Evolutionary conservation across 2,888 invertebrate species (phyloP), one percentile per base, ranked within the genome.

Genomic region (Pristionchus fissidentatus): DNA sequence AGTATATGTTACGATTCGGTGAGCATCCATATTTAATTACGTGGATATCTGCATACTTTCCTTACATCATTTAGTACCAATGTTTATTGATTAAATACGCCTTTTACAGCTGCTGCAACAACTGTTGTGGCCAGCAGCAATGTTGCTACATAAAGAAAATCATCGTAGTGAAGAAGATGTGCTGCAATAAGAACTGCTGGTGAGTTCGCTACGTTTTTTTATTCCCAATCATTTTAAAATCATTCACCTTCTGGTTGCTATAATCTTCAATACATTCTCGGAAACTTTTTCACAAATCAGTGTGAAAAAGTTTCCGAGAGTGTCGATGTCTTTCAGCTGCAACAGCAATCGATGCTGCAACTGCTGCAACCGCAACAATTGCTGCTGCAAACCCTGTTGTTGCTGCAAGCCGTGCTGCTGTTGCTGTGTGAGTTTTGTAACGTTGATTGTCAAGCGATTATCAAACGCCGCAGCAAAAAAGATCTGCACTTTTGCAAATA

Each of bases 81-180:
- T 19, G n/a, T n/a, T n/a, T n/a, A n/a, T n/a, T n/a, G n/a, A n/a
- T n/a, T n/a, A n/a, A n/a, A n/a, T n/a, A n/a, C n/a, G n/a, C n/a
- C 70, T 26, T 7, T 26, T 70, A 8, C 70, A 70, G 70, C 43
- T 70, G 70, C 70, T 41, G 43, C 41, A 70, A 70, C n/a, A 38
- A 41, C 3, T 70, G 70, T 13, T 70, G 70, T 13, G 41, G 41
- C n/a, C 41, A 41, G 41, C 41, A 41, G 15, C 70, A 70, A 26
- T 70, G 70, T 26, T 70, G 70, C 70, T 70, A 70, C 70, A 70
- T 70, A n/a, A 70, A 70, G 70, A 70, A 70, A 41, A 70, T 70
- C 70, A 70, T 70, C 41, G 70, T 70, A 26, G 70, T 70, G 41
- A 70, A 70, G 70, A 70, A 70, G 43, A 70, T 70, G 70, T 70